Conservation (phyloP, 2,888 invertebrate genomes). For the Holacanthella duospinosa region DNA sequence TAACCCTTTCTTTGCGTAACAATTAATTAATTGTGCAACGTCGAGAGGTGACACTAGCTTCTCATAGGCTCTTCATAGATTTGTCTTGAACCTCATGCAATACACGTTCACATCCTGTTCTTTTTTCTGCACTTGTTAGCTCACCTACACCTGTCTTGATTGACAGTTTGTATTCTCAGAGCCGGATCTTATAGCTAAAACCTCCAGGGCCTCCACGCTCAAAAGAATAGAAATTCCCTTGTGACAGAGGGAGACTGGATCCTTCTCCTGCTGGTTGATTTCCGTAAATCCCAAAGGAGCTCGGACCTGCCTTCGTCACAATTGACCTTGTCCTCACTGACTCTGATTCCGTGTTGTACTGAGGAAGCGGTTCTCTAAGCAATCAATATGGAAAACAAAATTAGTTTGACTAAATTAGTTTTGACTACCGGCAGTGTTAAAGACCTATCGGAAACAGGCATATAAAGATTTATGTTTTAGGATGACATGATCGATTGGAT, state of each 20-base stretch:
- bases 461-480: background rate
- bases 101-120: background rate
- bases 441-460: background rate
- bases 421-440: too few species aligned
- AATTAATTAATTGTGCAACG: background rate
- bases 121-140: background rate
- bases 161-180: background rate
- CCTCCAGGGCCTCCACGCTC: conserved; percentile 37
- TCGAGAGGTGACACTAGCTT: background rate
- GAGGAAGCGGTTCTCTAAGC: conserved; percentile 35
- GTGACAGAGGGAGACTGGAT: conserved; percentile 21
- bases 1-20: background rate
- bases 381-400: background rate
- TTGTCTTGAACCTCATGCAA: background rate
- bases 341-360: conserved; percentile 36
- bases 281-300: conserved; percentile 12
- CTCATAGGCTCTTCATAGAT: background rate
- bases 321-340: conserved; percentile 26
- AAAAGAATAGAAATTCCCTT: conserved; percentile 51
- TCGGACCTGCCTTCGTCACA: conserved; percentile 34
- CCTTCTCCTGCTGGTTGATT: conserved; percentile 12
- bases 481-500: too few species aligned
- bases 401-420: background rate
- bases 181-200: conserved; percentile 31
- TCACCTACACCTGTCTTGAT: background rate